phyloP scores from a whole-genome alignment of 2,797 vertebrate genomes.

The Antrozous pallidus region DNA sequence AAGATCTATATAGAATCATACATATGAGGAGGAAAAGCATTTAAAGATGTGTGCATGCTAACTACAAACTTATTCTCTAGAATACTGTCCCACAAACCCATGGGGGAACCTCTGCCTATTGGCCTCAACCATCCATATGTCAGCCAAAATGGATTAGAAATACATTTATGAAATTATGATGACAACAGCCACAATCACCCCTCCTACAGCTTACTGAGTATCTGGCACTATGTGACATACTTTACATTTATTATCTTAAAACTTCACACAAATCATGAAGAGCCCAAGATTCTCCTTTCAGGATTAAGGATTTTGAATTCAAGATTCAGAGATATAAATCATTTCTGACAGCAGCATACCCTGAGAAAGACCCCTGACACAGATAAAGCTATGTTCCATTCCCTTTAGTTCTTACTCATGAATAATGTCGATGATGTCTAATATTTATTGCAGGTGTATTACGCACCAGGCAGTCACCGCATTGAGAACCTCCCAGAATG shows the following conservation, averaged over 20 bases:
- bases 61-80: neutral
- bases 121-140: neutral
- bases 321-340: neutral
- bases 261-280: neutral
- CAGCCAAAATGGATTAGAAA: neutral
- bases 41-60: neutral
- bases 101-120: neutral
- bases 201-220: neutral
- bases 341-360: neutral
- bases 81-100: neutral
- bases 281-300: neutral
- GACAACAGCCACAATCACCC: neutral
- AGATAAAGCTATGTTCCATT: neutral
- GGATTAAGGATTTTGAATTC: neutral
- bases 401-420: neutral
- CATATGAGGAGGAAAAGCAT: neutral
- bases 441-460: neutral
- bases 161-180: neutral
- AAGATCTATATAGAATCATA: neutral
- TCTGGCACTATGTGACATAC: neutral
- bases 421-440: neutral
- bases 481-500: neutral
- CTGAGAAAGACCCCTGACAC: neutral
- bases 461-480: neutral
- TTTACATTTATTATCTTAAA: neutral